These are phyloP conservation scores for Reticulitermes speratus DNA, from an alignment of 1,140 invertebrate species.

Conservation along the genomic window DNA sequence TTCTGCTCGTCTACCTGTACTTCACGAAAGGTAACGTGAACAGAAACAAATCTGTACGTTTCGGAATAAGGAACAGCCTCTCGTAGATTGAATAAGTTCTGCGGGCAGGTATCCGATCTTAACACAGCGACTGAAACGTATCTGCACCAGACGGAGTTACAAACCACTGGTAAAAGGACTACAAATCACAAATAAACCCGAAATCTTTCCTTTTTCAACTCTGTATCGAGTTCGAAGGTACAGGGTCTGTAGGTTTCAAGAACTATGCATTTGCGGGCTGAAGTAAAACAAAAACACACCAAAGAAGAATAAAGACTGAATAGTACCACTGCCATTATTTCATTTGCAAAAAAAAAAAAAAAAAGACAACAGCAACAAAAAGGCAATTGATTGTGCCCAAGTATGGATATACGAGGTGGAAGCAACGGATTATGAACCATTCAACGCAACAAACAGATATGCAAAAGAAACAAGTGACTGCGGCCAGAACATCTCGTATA, in stretches of 20 bases:
- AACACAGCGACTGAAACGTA: not conserved
- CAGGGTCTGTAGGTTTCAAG: not conserved
- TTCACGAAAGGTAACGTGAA: no score
- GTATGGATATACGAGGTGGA: constrained; percentile 6
- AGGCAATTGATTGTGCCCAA: not conserved
- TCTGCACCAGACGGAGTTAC: not conserved
- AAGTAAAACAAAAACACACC: not conserved
- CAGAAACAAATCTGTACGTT: no score
- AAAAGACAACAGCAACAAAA: not conserved
- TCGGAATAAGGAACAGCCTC: no score
- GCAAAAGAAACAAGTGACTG: not conserved
- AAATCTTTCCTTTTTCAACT: not conserved
- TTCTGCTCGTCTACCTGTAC: no score
- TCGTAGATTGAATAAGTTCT: no score
- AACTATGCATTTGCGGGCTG: not conserved
- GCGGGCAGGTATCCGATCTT: not conserved
- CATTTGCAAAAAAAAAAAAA: not conserved
- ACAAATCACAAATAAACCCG: not conserved
- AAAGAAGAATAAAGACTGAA: not conserved
- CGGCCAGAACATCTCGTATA: not conserved
- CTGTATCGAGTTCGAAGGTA: not conserved
- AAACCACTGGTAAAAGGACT: not conserved
- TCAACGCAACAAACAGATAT: not conserved
- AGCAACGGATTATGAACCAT: not conserved
- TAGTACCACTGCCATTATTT: not conserved